Base-by-base conservation (phyloP, 2,888 invertebrate genomes). In the Clanis bilineata region DNA sequence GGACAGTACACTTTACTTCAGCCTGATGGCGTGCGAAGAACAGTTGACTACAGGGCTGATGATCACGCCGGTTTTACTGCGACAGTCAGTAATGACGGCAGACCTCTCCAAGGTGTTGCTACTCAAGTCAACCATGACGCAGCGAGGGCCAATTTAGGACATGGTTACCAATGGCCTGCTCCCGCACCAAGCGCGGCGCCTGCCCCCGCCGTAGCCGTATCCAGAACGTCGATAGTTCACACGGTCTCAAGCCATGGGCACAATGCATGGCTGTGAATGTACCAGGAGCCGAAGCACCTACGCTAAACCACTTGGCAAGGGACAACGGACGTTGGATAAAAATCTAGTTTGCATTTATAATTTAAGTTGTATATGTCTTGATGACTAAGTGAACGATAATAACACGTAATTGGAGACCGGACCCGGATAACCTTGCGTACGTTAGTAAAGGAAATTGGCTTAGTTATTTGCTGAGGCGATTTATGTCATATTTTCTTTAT, bases 1-100 rank as follows among this genome's bases (percentile, higher is more conserved):
- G 93, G 94, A 32, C 93, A 93, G 64, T 94, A 93, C 74, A 90
- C 93, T 1, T 73, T 94, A 18, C 71, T 88, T 0, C 93, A 93
- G 65, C 90, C 94, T 59, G 93, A 94, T 77, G 94, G 94, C 5
- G 73, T 93, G 0, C 82, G 85, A 64, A 89, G 94, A 67, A 92
- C 86, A 3, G 94, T 93, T 1, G 93, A 93, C 60, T 94, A 94
- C 72, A 88, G 86, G 69, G 93, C 93, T 44, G 93, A 93, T 71
- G 90, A 93, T 23, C 74, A 88, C 39, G 85, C 88, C 45, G 93
- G 93, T 0, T 94, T 94, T 74, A 86, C 87, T 64, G 93, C 93
- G 25, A 90, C 91, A 3, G 93, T 93, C 0, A 91, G 87, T 67
- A 90, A 91, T 66, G 83, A 90, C 56, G 71, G 72, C 2, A 69